Conservation (phyloP, 2,797 vertebrate species). For the Sebastolobus alascanus region DNA sequence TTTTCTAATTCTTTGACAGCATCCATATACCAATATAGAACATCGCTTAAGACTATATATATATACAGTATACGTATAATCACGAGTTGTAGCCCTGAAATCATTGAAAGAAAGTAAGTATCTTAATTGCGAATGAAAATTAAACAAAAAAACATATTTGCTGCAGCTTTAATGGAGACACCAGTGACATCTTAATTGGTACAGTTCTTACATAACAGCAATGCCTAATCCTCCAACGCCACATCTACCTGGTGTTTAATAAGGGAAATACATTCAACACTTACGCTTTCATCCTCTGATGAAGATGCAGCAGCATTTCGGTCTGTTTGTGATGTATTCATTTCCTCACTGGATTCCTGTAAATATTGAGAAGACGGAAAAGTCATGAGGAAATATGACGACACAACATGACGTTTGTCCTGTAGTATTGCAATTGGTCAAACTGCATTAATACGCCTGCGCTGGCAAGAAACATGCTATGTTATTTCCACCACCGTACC, state of each 20-base stretch:
- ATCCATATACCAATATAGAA: no score
- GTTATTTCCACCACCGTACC: neutral
- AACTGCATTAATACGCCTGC: neutral
- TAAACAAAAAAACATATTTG: neutral
- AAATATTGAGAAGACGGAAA: neutral
- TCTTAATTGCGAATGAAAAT: neutral
- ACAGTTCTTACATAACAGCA: neutral
- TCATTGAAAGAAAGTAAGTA: neutral
- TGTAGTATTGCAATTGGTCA: no score
- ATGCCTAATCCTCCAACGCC: neutral
- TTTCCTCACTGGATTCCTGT: slow-evolving; percentile 15
- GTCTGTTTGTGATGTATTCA: neutral
- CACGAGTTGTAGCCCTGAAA: neutral
- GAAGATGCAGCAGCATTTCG: neutral
- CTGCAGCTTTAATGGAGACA: neutral
- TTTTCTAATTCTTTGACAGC: no score
- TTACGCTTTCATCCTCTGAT: slow-evolving; percentile 14
- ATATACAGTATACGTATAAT: neutral
- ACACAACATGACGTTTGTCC: neutral
- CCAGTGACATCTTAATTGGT: neutral
- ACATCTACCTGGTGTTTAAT: neutral
- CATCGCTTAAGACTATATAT: no score
- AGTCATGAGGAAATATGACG: neutral
- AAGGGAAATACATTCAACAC: neutral
- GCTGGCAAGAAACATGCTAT: neutral